phyloP scores from a whole-genome alignment of 1,140 invertebrate genomes.

The Globodera ellingtonae region DNA sequence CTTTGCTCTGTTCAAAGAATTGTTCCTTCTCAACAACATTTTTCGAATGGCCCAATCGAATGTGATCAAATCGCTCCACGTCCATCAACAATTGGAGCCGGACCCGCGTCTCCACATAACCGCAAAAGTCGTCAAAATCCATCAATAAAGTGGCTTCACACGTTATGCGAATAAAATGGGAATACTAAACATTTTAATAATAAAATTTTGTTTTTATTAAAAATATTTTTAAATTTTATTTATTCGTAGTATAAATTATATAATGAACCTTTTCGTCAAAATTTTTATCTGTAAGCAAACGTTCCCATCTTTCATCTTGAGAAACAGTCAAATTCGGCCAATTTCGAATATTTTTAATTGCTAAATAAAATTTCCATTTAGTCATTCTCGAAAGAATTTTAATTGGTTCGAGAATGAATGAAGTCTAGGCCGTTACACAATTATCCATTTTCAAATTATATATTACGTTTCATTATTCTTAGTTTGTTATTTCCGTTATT shows the following conservation, averaged over 20 bases:
- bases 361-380: neutral
- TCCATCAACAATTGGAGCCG: slow-evolving; percentile 15
- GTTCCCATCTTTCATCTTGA: neutral
- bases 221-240: no score
- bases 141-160: neutral
- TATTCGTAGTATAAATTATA: no score
- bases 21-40: neutral
- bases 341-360: neutral
- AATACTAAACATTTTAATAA: neutral
- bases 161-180: neutral
- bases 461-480: no score
- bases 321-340: neutral
- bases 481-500: no score
- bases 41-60: neutral
- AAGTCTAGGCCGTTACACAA: no score
- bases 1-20: neutral
- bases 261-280: neutral
- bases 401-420: no score
- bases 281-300: neutral
- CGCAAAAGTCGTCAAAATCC: slow-evolving; percentile 3
- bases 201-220: no score
- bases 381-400: neutral
- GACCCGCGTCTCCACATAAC: slow-evolving; percentile 10
- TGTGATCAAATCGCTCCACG: slow-evolving; percentile 3
- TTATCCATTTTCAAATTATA: no score